Percentiles rank a stretch among this genome's conserved stretches.
phyloP scores from a whole-genome alignment of 2,113 vertebrate genomes.

The Tinamus guttatus region DNA sequence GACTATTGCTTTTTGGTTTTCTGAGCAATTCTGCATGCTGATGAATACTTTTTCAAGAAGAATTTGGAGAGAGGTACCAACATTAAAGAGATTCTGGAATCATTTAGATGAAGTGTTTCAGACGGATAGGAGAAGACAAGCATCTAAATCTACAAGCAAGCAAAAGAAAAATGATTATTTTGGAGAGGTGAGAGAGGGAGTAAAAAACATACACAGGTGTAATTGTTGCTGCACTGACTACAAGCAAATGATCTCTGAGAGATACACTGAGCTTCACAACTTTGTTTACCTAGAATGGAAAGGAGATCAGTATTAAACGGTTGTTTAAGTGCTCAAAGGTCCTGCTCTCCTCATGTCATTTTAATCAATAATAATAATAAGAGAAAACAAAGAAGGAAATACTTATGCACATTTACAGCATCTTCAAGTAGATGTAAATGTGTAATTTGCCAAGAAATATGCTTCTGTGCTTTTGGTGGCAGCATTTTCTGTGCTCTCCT shows the following conservation, averaged over 20 bases:
- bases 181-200: background rate
- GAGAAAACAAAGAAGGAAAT: background rate
- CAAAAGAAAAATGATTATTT: background rate
- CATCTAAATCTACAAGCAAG: background rate
- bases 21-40: background rate
- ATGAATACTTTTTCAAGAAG: background rate
- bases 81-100: background rate
- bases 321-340: background rate
- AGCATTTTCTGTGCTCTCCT: background rate
- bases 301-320: background rate
- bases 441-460: background rate
- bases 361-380: background rate
- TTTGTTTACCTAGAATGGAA: rapidly evolving
- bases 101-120: background rate
- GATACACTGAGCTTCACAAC: background rate
- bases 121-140: background rate
- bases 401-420: background rate
- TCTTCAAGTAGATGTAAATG: background rate
- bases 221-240: background rate
- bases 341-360: background rate
- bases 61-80: background rate
- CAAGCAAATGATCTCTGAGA: background rate
- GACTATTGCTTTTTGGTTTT: background rate
- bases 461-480: background rate
- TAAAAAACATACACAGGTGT: background rate